A percentile compares a stretch with the other conserved stretches of the same genome.
Conservation (phyloP, 2,797 vertebrate species). For the Nothura maculosa region DNA sequence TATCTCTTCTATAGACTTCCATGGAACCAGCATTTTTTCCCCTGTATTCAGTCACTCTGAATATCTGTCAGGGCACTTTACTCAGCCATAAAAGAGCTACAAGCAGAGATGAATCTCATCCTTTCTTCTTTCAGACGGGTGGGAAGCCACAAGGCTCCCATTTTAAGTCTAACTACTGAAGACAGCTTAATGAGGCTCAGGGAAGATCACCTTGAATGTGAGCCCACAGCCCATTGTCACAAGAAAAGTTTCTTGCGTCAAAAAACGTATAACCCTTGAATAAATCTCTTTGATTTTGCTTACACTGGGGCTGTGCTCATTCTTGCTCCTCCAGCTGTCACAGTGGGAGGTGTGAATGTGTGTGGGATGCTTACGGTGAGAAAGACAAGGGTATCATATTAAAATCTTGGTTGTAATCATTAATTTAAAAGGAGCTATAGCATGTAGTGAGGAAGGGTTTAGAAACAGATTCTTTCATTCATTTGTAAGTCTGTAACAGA, state of each 20-base stretch:
- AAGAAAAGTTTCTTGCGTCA: neutral
- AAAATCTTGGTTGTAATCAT: conserved; percentile 5
- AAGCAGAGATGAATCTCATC: conserved; percentile 29
- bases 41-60: conserved; percentile 39
- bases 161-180: neutral
- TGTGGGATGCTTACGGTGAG: neutral
- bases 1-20: conserved; percentile 12
- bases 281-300: conserved; percentile 36
- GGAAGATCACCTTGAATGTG: conserved; percentile 34
- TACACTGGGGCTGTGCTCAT: neutral
- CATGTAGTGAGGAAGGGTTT: neutral
- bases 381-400: neutral
- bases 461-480: neutral
- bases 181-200: conserved; percentile 25
- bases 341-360: neutral
- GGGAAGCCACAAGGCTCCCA: conserved; percentile 26
- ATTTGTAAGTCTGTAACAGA: neutral
- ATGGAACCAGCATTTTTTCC: conserved; percentile 33
- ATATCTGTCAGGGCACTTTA: conserved; percentile 28
- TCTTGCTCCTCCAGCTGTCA: conserved; percentile 33
- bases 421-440: conserved; percentile 9
- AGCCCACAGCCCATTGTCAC: conserved; percentile 37
- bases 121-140: conserved; percentile 23
- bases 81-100: conserved; percentile 31
- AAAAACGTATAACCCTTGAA: neutral